Evolutionary conservation across 2,888 invertebrate species (phyloP).

Genomic region (Neuroscelio doddi): DNA sequence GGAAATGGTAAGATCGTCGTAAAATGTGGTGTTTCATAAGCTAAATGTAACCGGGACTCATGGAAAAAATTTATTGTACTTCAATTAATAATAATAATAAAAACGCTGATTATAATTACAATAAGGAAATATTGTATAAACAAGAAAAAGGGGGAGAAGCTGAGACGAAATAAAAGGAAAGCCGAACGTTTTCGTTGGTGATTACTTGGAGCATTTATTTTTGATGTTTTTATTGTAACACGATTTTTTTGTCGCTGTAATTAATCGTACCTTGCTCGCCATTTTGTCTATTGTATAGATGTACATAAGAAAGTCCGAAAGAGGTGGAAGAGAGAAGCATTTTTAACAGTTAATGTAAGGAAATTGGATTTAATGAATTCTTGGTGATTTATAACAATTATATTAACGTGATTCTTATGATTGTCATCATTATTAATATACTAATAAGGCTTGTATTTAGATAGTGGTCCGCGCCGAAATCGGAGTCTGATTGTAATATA

Average conservation of each 20-base stretch:
- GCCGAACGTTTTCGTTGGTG: too few relatives aligned
- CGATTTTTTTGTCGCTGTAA: too few relatives aligned
- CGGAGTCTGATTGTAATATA: constrained; percentile 45
- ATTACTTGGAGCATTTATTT: too few relatives aligned
- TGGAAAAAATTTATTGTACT: constrained; percentile 5
- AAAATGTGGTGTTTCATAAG: constrained; percentile 3
- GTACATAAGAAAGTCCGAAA: constrained; percentile 32
- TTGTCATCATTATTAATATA: constrained; percentile 44
- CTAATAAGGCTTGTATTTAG: constrained; percentile 46
- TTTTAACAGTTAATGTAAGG: constrained; percentile 28
- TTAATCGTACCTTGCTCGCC: too few relatives aligned
- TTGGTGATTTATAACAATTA: constrained; percentile 42
- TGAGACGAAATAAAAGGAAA: too few relatives aligned
- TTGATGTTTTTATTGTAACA: too few relatives aligned
- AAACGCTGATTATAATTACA: constrained; percentile 1
- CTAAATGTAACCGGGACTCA: constrained; percentile 1
- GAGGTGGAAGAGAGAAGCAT: constrained; percentile 35
- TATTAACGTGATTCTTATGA: constrained; percentile 46
- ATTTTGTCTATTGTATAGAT: constrained; percentile 36
- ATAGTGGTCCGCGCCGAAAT: constrained; percentile 43
- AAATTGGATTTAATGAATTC: constrained; percentile 34
- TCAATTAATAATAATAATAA: constrained; percentile 12
- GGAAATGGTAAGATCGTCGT: constrained; percentile 7
- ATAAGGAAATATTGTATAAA: not conserved
- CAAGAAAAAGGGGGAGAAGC: not conserved